Base-by-base conservation (phyloP, 2,113 vertebrate species). In the Engystomops pustulosus region DNA sequence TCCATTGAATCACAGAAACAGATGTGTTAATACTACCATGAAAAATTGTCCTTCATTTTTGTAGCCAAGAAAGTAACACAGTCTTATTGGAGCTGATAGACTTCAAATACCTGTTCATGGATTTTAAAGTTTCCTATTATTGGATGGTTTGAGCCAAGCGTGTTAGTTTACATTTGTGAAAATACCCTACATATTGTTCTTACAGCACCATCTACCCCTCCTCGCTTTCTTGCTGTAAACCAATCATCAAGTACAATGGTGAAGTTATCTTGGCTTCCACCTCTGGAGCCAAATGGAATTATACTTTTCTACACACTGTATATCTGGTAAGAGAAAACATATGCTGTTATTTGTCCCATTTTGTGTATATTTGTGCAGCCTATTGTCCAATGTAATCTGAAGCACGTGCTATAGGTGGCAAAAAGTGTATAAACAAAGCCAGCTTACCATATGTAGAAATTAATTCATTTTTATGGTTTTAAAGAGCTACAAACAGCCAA, bases 201-300 rank as follows among this genome's bases (percentile, higher is more conserved):
- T 93, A 90, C 90, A 99, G 97, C 93, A 91, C 98, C 98, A 78
- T 95, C 94, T 88, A 96, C 95, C 85, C 94, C 97, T 88, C 96
- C 96, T 82, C 94, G 93, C 91, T 93, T 92, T 47, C 93, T 98
- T 80, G 92, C 84, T 0, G 90, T 96, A 87, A 95, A 91, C 91
- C 96, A 95, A 92, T 92, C 98, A 91, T 97, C 95, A 88, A 96
- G 96, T 93, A 94, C 94, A 91, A 94, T 92, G 80, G 93, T 98
- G 86, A 91, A 94, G 91, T 94, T 98, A 94, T 97, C 96, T 90
- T 99, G 98, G 98, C 89, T 95, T 92, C 94, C 95, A 81, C 96
- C 96, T 0, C 69, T 92, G 71, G 93, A 98, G 90, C 94, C 96
- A 92, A 98, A 97, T 93, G 96, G 96, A 92, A 94, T 97, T 90